Base-by-base conservation (phyloP, 2,113 vertebrate species). In the Pterocles orientalis region DNA sequence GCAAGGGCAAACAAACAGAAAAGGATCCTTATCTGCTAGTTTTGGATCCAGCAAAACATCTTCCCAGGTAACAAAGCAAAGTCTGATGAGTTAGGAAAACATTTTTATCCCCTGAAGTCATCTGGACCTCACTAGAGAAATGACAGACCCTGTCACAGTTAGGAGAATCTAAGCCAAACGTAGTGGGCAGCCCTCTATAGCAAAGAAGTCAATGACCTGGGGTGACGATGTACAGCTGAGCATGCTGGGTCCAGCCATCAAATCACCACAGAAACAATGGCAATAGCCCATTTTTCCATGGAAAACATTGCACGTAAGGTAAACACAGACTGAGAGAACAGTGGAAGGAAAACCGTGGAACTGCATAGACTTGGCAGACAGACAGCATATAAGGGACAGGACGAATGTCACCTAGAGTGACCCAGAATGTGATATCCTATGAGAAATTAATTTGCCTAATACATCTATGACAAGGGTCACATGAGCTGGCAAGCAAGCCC, bases 41-140 rank as follows among this genome's bases (percentile, higher is more conserved):
- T 26, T 68, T 78, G n/a, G 60, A 84, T 84, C 36, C 56, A 47
- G 47, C 6, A 62, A 79, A 88, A 70, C 23, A 36, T 86, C 64
- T 88, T 95, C 34, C 29, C 34, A 88, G 83, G 76, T 56, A 96
- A 48, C 36, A 92, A 83, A 92, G 47, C 71, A 54, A 76, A 61
- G 9, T 29, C 41, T 58, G 47, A 54, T 77, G 64, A 92, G 12
- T 43, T 83, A 83, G 76, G 78, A 92, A 93, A 86, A 9, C 6
- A 68, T 90, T 88, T 93, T 94, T 94, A 73, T 88, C n/a, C 71
- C 71, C 80, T 92, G 68, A 86, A 88, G 51, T 83, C 47, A 94
- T 83, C 54, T 90, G 88, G 82, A 94, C 41, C 25, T 75, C 47
- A 43, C 33, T 23, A 86, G 72, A 81, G 34, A 91, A 94, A 71